phyloP scores from a whole-genome alignment of 2,888 invertebrate genomes.

The Xestia sexstrigata region DNA sequence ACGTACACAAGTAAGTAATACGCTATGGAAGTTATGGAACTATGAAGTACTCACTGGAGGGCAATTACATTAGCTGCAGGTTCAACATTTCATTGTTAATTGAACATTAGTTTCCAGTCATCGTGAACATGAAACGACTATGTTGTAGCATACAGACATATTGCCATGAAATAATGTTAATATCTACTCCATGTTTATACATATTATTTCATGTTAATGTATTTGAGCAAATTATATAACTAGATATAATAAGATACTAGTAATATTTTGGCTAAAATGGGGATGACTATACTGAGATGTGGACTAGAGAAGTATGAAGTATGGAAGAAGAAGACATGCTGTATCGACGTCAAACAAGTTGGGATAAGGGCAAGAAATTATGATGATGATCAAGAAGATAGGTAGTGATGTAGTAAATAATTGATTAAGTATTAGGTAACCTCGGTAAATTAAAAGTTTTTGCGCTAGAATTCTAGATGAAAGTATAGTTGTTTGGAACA shows the following conservation, averaged over 20 bases:
- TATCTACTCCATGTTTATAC: background rate
- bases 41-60: constrained; percentile 46
- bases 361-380: background rate
- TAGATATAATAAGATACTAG: background rate
- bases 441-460: background rate
- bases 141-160: background rate
- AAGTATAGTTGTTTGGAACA: background rate
- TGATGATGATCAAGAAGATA: background rate
- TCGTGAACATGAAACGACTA: constrained; percentile 8
- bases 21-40: constrained; percentile 12
- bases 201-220: too few relatives aligned
- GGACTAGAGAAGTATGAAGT: background rate
- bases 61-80: constrained; percentile 36
- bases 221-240: background rate
- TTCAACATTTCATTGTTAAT: constrained; percentile 49
- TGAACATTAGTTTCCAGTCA: constrained; percentile 39
- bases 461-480: background rate
- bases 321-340: background rate
- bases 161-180: constrained; percentile 3
- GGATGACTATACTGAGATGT: background rate
- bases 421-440: too few relatives aligned
- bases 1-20: constrained; percentile 21
- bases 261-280: background rate
- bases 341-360: background rate
- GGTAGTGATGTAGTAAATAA: background rate